Evolutionary conservation across 2,888 invertebrate genomes (phyloP).

Genomic region (Oscheius sp.): DNA sequence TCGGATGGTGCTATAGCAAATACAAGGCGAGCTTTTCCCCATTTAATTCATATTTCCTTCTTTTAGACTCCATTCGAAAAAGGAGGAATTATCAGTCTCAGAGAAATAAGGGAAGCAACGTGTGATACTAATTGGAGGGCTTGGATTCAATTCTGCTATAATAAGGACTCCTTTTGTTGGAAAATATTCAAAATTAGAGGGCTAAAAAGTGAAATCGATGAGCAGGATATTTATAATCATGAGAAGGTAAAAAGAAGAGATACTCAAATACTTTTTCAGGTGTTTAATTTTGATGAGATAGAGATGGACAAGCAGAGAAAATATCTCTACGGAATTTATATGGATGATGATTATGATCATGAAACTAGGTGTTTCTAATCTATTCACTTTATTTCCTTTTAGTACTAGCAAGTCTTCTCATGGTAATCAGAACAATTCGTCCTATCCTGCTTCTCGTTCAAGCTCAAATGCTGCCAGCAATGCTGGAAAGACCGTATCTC

Average conservation of each 20-base stretch:
- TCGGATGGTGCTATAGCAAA: not conserved
- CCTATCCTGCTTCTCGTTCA: no score
- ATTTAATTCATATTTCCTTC: not conserved
- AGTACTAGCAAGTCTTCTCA: no score
- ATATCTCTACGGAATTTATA: not conserved
- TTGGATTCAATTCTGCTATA: not conserved
- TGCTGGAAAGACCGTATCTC: no score
- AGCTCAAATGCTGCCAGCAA: no score
- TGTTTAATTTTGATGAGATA: constrained; percentile 2
- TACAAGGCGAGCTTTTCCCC: not conserved
- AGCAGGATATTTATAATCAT: not conserved
- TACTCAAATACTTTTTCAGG: not conserved
- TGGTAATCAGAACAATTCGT: no score
- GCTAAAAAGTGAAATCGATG: not conserved
- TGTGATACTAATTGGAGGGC: not conserved
- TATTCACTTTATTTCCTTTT: no score
- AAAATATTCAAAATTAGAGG: not conserved
- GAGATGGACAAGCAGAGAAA: constrained; percentile 19
- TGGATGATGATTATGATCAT: not conserved
- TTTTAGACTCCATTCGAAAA: not conserved
- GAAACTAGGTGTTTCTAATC: no score
- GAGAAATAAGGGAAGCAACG: not conserved
- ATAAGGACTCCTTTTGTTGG: not conserved
- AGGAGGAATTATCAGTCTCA: not conserved
- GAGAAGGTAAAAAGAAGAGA: not conserved